Evolutionary conservation across 2,888 invertebrate species (phyloP).

Genomic region (Mantis religiosa): DNA sequence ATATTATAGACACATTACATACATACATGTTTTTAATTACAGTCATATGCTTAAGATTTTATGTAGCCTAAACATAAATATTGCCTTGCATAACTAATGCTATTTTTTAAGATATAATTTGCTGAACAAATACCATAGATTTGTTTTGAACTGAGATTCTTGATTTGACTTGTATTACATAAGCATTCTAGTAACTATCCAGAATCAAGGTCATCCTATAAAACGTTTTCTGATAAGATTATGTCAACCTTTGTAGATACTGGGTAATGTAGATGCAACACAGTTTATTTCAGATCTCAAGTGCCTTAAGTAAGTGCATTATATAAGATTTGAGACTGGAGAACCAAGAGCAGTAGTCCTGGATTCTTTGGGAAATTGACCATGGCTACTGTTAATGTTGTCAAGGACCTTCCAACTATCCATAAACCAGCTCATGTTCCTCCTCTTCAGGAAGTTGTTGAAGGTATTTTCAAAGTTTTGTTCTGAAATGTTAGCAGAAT

Average conservation of each 20-base stretch:
- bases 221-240: not conserved
- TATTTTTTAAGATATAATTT: no score
- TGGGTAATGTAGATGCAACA: no score
- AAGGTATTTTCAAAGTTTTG: conserved; percentile 47
- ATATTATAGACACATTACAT: no score
- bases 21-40: no score
- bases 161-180: not conserved
- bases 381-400: conserved; percentile 8
- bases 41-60: no score
- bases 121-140: no score
- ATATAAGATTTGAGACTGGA: not conserved
- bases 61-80: no score
- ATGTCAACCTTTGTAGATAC: not conserved
- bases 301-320: not conserved
- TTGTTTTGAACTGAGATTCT: no score
- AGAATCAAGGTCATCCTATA: not conserved
- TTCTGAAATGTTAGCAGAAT: not conserved
- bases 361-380: not conserved
- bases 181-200: not conserved
- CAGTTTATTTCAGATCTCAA: not conserved
- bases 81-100: no score
- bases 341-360: not conserved
- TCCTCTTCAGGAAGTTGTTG: conserved; percentile 59
- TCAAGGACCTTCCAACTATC: conserved; percentile 38
- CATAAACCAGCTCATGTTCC: conserved; percentile 59